These are phyloP conservation scores for Phaonia tiefii DNA, from an alignment of 2,888 invertebrate species.

Conservation along the genomic window DNA sequence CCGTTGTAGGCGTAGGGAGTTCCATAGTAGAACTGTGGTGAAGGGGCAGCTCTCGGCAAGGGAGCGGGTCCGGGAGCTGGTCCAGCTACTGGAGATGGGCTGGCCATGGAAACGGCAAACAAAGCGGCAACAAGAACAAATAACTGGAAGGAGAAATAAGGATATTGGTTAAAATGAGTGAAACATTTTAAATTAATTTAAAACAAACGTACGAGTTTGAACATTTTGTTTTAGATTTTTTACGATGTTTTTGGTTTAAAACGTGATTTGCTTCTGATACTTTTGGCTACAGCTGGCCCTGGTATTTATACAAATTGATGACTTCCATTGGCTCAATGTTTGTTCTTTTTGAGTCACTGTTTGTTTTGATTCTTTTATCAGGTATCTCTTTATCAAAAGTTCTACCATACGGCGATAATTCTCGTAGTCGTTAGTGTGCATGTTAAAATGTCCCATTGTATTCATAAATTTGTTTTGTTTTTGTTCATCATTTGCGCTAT, in stretches of 20 bases:
- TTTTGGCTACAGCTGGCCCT: not conserved
- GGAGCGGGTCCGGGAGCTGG: slow-evolving; percentile 72
- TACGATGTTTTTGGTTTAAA: slow-evolving; percentile 31
- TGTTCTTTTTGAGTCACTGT: not conserved
- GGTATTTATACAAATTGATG: slow-evolving; percentile 34
- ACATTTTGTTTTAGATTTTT: slow-evolving; percentile 20
- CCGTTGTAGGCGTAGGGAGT: slow-evolving; percentile 76
- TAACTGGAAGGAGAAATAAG: not conserved
- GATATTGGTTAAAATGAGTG: not conserved
- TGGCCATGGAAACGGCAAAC: slow-evolving; percentile 74
- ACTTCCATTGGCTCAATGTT: not conserved
- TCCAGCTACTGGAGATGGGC: slow-evolving; percentile 72
- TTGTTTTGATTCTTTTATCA: too few relatives aligned
- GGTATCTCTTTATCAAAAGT: too few relatives aligned
- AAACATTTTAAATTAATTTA: not conserved
- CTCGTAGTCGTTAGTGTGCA: too few relatives aligned
- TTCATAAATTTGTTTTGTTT: too few relatives aligned
- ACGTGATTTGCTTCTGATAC: slow-evolving; percentile 33
- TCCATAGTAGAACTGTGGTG: slow-evolving; percentile 69
- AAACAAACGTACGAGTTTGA: slow-evolving; percentile 9
- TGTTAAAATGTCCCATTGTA: too few relatives aligned
- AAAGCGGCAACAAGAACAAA: slow-evolving; percentile 74
- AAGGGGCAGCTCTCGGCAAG: slow-evolving; percentile 71
- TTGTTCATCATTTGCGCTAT: too few relatives aligned
- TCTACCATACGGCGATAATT: too few relatives aligned